Base-by-base conservation (phyloP, 2,797 vertebrate genomes). In the Otolemur crassicaudatus region DNA sequence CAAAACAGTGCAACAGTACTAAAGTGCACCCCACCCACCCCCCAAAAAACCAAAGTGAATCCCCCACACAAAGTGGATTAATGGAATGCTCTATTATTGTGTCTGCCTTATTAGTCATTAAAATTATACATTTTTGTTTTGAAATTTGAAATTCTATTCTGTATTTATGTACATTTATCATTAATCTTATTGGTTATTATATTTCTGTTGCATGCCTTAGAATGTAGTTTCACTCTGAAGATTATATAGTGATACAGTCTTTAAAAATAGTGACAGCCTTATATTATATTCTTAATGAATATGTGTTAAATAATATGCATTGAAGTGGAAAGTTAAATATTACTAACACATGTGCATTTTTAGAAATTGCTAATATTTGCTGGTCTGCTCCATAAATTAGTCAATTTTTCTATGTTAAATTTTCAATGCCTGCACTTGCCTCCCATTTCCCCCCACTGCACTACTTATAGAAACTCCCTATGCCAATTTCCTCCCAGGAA, bases 291-390 rank as follows among this genome's bases (percentile, higher is more conserved):
- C 6, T 79, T 72, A 92, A 49, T 56, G 4, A 25, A 65, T 13
- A 67, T 46, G 84, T 58, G 65, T 60, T n/a, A 89, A 84, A 40
- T 40, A 17, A 84, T 43, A 65, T 85, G 12, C 25, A 34, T 25
- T 81, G 27, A 22, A 53, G 80, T 80, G 53, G 46, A 67, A 85
- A 94, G 27, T 34, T 79, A n/a, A 43, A 81, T 43, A 75, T 61
- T 75, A 79, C 43, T 56, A 25, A 29, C 7, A 89, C 2, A 67
- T 7, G 7, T n/a, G 0, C 40, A 10, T 31, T 25, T 76, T 91
- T 87, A 34, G 37, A 72, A 93, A 40, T 60, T 60, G 13, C 72
- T 67, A 83, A 37, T n/a, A 56, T 63, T 37, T 94, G 2, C 56
- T 34, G 0, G 5, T 14, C 11, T 37, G 72, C 6, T 88, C 5